Evolutionary conservation across 2,113 vertebrate species (phyloP).

Genomic region (Tetrao urogallus): DNA sequence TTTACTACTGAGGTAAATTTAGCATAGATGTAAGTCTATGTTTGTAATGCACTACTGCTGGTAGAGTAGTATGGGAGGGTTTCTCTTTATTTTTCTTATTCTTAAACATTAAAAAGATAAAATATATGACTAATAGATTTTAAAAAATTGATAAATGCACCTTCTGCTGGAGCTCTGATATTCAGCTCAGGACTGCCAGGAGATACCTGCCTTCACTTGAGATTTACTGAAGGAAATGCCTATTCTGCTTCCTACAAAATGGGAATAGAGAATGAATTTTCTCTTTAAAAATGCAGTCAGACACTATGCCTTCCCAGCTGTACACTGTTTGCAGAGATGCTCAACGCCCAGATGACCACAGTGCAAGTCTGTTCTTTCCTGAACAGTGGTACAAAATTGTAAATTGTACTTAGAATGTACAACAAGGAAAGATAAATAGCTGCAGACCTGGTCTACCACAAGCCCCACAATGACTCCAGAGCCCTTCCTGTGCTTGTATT

Average conservation of each 20-base stretch:
- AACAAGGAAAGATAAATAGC: not conserved
- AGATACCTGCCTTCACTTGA: not conserved
- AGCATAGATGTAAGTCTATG: not conserved
- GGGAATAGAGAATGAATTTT: not conserved
- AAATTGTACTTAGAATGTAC: not conserved
- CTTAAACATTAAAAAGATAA: not conserved
- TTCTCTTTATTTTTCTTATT: not conserved
- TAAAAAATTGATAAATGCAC: no score
- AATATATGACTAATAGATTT: not conserved
- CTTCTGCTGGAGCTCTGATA: not conserved
- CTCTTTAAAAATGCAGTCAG: not conserved
- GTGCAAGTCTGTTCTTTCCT: not conserved
- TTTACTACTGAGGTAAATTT: not conserved
- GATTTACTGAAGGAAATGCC: not conserved
- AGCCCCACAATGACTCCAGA: rapidly evolving
- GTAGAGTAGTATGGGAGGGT: not conserved
- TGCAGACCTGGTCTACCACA: rapidly evolving
- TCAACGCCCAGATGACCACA: not conserved
- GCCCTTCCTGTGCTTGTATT: rapidly evolving
- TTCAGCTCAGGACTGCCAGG: not conserved
- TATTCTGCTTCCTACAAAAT: not conserved
- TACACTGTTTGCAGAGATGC: not conserved
- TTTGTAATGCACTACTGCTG: not conserved
- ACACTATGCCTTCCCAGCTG: not conserved
- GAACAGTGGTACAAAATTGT: not conserved